Conservation (phyloP, 92 coral and sea anemone genomes). For the Heteractis magnifica region DNA sequence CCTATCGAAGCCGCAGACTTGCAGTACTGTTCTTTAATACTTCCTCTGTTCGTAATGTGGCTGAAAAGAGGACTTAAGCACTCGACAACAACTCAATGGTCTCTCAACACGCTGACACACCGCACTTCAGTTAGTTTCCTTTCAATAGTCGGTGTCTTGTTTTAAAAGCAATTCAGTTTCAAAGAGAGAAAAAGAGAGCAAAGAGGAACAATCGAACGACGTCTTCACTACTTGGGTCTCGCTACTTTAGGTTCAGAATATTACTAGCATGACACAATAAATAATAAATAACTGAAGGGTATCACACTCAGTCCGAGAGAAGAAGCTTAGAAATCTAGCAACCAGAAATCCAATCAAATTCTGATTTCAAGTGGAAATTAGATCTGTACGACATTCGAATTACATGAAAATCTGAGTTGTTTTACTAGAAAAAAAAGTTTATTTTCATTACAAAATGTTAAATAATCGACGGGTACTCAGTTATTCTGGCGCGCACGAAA, state of each 20-base stretch:
- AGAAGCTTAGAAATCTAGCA: background rate
- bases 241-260: background rate
- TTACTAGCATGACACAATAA: background rate
- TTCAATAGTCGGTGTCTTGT: background rate
- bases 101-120: background rate
- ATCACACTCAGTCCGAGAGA: background rate
- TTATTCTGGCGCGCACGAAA: no score
- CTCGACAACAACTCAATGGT: background rate
- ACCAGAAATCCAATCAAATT: background rate
- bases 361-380: background rate
- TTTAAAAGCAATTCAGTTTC: background rate
- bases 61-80: background rate
- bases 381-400: background rate
- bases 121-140: background rate
- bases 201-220: background rate
- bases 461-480: no score
- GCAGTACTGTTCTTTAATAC: background rate
- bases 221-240: background rate
- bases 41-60: background rate
- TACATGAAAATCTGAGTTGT: background rate
- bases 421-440: no score
- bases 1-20: background rate
- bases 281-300: background rate
- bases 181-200: no score
- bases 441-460: no score